Evolutionary conservation across 2,113 vertebrate species (phyloP), one percentile per base, ranked within the genome.

Genomic region (Peromyscus polionotus): DNA sequence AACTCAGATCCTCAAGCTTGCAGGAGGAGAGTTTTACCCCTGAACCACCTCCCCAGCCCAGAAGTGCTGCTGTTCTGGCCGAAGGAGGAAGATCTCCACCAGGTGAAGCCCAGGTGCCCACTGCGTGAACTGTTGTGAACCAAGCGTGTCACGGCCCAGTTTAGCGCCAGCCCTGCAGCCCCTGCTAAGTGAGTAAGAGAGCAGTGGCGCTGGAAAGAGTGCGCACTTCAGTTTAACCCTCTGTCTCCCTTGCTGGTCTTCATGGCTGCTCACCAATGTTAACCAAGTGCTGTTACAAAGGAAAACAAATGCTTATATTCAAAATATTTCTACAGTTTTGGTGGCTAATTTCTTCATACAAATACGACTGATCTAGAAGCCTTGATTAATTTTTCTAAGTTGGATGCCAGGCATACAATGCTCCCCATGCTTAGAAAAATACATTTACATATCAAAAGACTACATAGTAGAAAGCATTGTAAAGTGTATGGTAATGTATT

Each of bases 161-260:
- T 28, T 51, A 65, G n/a, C 19, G 12, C 33, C 10, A 10, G 48
- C 57, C n/a, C 6, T 12, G 17, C 17, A 5, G 2, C 8, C 63
- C 73, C 42, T 9, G 0, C 28, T 2, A 0, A 26, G 10, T n/a
- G 26, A 57, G 10, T 26, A 0, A 26, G 10, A 33, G 26, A 57
- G 10, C 22, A 2, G 10, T 0, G 26, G 45, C 45, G 1, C 10
- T 77, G 42, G 24, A 1, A 0, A 6, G 3, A 2, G 6, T 0
- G 3, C 1, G 0, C 1, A 9, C 4, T 33, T 48, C 61, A 24
- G 22, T 28, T 10, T 17, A 26, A 19, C 20, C 36, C 33, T 22
- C 0, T 20, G 7, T n/a, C 39, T n/a, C 39, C 22, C 8, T 45
- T 28, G 2, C 51, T 33, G 73, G 33, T 24, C 9, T 85, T 61